phyloP scores from a whole-genome alignment of 2,113 vertebrate genomes.

The Callipepla californica region DNA sequence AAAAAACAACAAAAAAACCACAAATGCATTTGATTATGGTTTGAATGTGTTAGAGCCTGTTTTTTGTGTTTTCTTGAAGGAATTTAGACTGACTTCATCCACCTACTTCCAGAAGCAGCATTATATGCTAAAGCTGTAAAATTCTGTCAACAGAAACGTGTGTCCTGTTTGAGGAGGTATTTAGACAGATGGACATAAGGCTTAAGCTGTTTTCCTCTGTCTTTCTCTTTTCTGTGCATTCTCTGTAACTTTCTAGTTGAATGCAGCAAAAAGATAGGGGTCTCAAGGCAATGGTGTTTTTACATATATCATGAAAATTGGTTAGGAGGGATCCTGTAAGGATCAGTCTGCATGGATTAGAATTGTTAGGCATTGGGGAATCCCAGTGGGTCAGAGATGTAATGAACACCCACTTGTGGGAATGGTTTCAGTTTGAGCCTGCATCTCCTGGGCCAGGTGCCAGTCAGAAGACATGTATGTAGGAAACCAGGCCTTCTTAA shows the following conservation, averaged over 20 bases:
- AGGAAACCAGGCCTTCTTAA: neutral
- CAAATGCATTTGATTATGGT: conserved; percentile 15
- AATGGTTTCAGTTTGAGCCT: neutral
- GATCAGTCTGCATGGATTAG: neutral
- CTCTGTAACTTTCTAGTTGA: neutral
- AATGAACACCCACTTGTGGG: neutral
- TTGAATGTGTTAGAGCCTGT: neutral
- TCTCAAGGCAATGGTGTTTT: neutral
- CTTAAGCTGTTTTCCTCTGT: neutral
- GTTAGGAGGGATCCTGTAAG: neutral
- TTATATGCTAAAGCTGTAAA: neutral
- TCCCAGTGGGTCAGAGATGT: neutral
- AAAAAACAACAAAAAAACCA: neutral
- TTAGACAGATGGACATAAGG: neutral
- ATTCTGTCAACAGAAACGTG: conserved; percentile 1
- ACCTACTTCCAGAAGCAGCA: too few species aligned
- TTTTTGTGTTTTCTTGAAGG: neutral
- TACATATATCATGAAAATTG: neutral
- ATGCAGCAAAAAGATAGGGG: neutral
- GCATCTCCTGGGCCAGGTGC: rapidly evolving
- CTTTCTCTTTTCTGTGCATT: neutral
- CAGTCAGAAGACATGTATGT: neutral
- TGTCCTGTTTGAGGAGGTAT: conserved; percentile 5
- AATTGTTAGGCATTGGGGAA: neutral
- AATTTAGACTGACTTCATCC: neutral